Evolutionary conservation across 1,140 invertebrate species (phyloP), one percentile per base, ranked within the genome.

Genomic region (Papilio polyxenes): DNA sequence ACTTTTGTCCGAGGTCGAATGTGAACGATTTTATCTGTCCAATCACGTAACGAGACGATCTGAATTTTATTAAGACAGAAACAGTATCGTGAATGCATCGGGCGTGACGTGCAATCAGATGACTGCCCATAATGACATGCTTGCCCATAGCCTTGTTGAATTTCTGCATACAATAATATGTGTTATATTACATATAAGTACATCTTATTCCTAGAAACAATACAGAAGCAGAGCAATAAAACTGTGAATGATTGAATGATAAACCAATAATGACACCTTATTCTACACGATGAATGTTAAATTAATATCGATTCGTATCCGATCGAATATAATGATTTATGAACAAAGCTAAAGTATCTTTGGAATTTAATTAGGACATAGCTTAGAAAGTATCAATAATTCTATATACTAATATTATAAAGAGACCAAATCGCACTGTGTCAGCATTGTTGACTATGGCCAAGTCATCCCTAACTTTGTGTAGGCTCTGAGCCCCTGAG

Each of bases 181-280:
- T 65, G 23, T 23, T 11, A 13, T 65, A 65, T 65, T 31, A 65
- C 78, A 83, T 81, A 81, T 82, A 81, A 85, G 80, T 82, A 82
- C 40, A 83, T 75, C 83, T 87, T 80, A 83, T 86, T 86, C 86
- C 80, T 65, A 85, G 85, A 84, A 84, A 49, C 75, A 51, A 49
- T 48, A 2, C 44, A 20, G 48, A n/a, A 75, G n/a, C 44, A 11
- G 10, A 75, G 15, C n/a, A 75, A 49, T 75, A 75, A 75, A 75
- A 51, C 48, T 23, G 10, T 48, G 44, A 49, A 13, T 65, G 10
- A 65, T 65, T 23, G 62, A 65, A 23, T 65, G 23, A 65, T 10
- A 20, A 65, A 23, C 62, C 3, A 11, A 65, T 65, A 65, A 65
- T 20, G 62, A 65, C 62, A 65, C 20, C 62, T 65, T 62, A 62